Conservation (phyloP, 2,888 invertebrate genomes). For the Monopis laevigella region DNA sequence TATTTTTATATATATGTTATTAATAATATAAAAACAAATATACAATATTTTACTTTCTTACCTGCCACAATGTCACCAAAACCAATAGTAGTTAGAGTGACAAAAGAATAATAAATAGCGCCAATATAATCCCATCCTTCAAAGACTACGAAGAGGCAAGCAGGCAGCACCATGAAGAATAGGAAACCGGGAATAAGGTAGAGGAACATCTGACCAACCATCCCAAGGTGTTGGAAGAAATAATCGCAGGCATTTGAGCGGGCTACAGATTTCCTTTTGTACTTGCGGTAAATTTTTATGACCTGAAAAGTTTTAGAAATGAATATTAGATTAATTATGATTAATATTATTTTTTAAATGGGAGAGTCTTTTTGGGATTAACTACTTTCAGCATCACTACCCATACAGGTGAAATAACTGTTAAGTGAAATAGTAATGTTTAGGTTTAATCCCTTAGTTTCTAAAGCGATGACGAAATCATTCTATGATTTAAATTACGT, state of each 20-base stretch:
- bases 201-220: slow-evolving; percentile 81
- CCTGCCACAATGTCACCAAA: slow-evolving; percentile 94
- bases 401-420: too few relatives aligned
- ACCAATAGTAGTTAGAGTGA: slow-evolving; percentile 88
- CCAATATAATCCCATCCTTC: slow-evolving; percentile 89
- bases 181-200: slow-evolving; percentile 91
- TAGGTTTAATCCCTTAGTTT: too few relatives aligned
- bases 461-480: too few relatives aligned
- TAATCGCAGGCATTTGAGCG: slow-evolving; percentile 68
- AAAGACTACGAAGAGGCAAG: slow-evolving; percentile 83
- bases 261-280: slow-evolving; percentile 74
- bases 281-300: slow-evolving; percentile 79
- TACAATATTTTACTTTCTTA: too few relatives aligned
- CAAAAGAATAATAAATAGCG: slow-evolving; percentile 87
- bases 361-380: too few relatives aligned
- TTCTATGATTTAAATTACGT: too few relatives aligned
- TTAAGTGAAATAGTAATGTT: too few relatives aligned
- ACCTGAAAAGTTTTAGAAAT: slow-evolving; percentile 69
- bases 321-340: neutral
- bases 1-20: too few relatives aligned
- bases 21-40: too few relatives aligned
- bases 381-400: too few relatives aligned
- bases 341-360: too few relatives aligned
- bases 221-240: slow-evolving; percentile 73
- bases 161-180: slow-evolving; percentile 87